Percentiles rank a stretch among this genome's conserved stretches.
These are phyloP conservation scores for Drosophila ezoana DNA, from an alignment of 2,888 invertebrate species.

Conservation along the genomic window DNA sequence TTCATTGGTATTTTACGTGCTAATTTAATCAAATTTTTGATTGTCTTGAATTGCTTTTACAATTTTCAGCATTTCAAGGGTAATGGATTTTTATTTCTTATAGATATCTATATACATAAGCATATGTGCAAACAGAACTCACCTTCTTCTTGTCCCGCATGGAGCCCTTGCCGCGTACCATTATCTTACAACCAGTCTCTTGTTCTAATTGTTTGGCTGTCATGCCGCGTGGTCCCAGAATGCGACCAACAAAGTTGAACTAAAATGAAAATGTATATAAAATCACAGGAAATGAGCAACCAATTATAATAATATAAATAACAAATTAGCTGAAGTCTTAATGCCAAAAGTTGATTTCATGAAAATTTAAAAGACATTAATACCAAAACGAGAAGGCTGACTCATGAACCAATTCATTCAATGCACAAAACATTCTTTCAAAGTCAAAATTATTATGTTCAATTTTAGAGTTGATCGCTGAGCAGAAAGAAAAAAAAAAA, in stretches of 20 bases:
- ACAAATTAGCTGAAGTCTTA: conserved; percentile 42
- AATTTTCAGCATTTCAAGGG: neutral
- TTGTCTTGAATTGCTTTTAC: neutral
- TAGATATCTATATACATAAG: neutral
- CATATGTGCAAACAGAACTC: conserved; percentile 81
- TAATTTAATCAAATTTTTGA: conserved; percentile 10
- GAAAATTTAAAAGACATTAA: conserved; percentile 72
- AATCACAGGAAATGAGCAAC: conserved; percentile 68
- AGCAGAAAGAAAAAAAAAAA: conserved; percentile 7
- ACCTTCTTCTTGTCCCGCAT: conserved; percentile 99
- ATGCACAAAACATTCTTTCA: conserved; percentile 61
- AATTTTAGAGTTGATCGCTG: neutral
- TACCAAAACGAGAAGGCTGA: conserved; percentile 35
- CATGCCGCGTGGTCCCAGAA: conserved; percentile 99
- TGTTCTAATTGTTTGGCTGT: conserved; percentile 99
- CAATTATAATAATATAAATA: conserved; percentile 54
- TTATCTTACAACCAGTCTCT: conserved; percentile 99
- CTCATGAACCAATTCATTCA: conserved; percentile 46
- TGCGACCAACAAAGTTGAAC: conserved; percentile 99
- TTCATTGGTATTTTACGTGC: conserved; percentile 15
- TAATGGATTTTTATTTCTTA: conserved; percentile 1
- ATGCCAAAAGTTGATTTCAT: conserved; percentile 50
- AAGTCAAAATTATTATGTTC: conserved; percentile 69
- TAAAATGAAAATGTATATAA: conserved; percentile 87
- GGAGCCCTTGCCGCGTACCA: conserved; percentile 99